Conservation (phyloP, 2,113 vertebrate genomes). For the Galbula dea region DNA sequence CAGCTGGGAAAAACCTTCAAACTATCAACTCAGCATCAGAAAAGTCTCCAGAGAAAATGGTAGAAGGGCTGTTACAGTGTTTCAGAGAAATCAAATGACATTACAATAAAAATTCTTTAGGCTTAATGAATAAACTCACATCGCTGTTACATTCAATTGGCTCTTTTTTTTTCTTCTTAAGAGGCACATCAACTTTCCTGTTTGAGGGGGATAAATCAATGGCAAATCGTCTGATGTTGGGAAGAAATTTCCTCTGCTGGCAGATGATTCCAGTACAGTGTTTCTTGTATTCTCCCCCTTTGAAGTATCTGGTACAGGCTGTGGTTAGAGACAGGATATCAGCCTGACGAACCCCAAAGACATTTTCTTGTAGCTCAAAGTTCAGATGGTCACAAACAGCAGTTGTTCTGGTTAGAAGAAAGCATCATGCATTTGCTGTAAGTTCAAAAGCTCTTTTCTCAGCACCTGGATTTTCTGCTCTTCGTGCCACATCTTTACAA, state of each 20-base stretch:
- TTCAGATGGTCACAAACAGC: constrained; percentile 58
- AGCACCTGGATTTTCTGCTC: constrained; percentile 54
- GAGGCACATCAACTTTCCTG: not conserved
- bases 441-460: constrained; percentile 62
- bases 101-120: not conserved
- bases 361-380: constrained; percentile 45
- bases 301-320: constrained; percentile 41
- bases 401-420: constrained; percentile 57
- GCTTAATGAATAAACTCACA: not conserved
- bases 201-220: constrained; percentile 20
- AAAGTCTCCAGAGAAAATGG: not conserved
- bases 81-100: not conserved
- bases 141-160: not conserved
- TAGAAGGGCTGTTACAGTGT: not conserved
- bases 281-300: constrained; percentile 51
- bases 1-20: not conserved
- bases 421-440: not conserved
- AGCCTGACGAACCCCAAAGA: constrained; percentile 39
- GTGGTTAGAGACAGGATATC: constrained; percentile 60
- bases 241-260: constrained; percentile 33
- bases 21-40: not conserved
- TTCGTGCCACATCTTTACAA: constrained; percentile 46
- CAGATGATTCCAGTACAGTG: constrained; percentile 58
- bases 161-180: not conserved
- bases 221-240: constrained; percentile 19